These are phyloP conservation scores for Drosophila nigritarsus DNA, from an alignment of 2,888 invertebrate genomes.

Conservation along the genomic window DNA sequence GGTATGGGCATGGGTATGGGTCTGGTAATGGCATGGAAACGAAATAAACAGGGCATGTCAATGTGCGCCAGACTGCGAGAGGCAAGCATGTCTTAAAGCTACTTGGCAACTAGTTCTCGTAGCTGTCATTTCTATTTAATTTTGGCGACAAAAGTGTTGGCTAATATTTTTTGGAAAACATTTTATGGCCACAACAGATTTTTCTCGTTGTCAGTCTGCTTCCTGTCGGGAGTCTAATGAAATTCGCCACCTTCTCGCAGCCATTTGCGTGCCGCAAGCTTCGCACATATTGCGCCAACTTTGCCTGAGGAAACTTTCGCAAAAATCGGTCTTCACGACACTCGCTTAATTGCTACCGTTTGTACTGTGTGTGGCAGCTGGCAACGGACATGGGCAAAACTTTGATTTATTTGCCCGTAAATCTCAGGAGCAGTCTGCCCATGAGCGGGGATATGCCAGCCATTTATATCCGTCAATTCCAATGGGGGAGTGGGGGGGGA, in stretches of 20 bases:
- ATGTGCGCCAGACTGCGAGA: background rate
- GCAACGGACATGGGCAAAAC: conserved; percentile 28
- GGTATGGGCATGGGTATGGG: conserved; percentile 11
- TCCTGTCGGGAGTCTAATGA: conserved; percentile 57
- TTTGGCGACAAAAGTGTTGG: conserved; percentile 55
- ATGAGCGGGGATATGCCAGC: conserved; percentile 12
- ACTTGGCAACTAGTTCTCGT: conserved; percentile 24
- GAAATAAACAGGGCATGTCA: conserved; percentile 20
- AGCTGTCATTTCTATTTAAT: conserved; percentile 46
- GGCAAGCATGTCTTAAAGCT: conserved; percentile 41
- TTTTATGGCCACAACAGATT: conserved; percentile 71
- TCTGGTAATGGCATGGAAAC: conserved; percentile 46
- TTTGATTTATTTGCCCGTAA: conserved; percentile 62
- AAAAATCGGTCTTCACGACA: conserved; percentile 26
- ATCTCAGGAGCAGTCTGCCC: conserved; percentile 32
- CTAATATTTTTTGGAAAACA: conserved; percentile 51
- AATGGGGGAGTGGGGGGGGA: background rate
- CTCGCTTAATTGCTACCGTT: conserved; percentile 63
- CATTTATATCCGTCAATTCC: background rate
- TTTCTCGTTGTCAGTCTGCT: conserved; percentile 37
- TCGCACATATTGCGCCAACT: conserved; percentile 45
- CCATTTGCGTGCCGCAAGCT: conserved; percentile 24
- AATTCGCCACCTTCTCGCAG: conserved; percentile 55
- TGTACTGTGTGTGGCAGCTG: conserved; percentile 40
- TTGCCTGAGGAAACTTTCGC: conserved; percentile 43